Percentiles rank a stretch among this genome's conserved stretches.
Conservation (phyloP, 1,140 invertebrate genomes). For the Orius laevigatus region DNA sequence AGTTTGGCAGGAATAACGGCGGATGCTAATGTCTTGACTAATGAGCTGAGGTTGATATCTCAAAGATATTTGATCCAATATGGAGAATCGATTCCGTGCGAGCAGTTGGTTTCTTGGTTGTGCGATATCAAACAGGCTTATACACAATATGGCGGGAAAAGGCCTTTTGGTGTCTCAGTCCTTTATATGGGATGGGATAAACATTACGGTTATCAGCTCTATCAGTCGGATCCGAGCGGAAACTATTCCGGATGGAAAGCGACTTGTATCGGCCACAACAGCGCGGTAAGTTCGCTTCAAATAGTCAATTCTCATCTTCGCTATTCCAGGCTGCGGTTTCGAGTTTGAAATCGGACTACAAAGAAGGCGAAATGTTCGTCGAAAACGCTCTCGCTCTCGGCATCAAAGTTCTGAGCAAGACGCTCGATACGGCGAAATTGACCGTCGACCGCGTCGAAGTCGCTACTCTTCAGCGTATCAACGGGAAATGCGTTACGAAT, state of each 20-base stretch:
- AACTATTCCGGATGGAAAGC: constrained; percentile 99
- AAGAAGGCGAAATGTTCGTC: constrained; percentile 75
- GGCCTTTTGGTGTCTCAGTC: constrained; percentile 97
- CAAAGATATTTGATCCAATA: constrained; percentile 89
- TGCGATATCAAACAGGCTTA: constrained; percentile 99
- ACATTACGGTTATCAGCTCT: constrained; percentile 96
- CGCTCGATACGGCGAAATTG: constrained; percentile 94
- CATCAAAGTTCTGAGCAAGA: constrained; percentile 94
- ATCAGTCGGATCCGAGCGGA: constrained; percentile 98
- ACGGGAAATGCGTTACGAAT: constrained; percentile 50
- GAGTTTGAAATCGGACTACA: constrained; percentile 95
- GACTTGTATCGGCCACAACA: constrained; percentile 98
- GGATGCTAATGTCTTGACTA: constrained; percentile 98
- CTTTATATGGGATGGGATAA: constrained; percentile 99
- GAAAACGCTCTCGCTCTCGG: constrained; percentile 73
- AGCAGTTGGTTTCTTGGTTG: constrained; percentile 90
- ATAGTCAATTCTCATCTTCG: too few species aligned
- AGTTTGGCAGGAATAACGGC: constrained; percentile 98
- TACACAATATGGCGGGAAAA: constrained; percentile 70
- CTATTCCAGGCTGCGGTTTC: constrained; percentile 72
- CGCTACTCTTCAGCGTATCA: constrained; percentile 69
- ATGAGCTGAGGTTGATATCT: constrained; percentile 85
- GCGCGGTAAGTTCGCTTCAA: constrained; percentile 33
- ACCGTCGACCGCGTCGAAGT: constrained; percentile 85
- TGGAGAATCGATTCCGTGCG: constrained; percentile 96